These are phyloP conservation scores for Leptoteleia sp. DNA, from an alignment of 1,140 invertebrate genomes.

Conservation along the genomic window DNA sequence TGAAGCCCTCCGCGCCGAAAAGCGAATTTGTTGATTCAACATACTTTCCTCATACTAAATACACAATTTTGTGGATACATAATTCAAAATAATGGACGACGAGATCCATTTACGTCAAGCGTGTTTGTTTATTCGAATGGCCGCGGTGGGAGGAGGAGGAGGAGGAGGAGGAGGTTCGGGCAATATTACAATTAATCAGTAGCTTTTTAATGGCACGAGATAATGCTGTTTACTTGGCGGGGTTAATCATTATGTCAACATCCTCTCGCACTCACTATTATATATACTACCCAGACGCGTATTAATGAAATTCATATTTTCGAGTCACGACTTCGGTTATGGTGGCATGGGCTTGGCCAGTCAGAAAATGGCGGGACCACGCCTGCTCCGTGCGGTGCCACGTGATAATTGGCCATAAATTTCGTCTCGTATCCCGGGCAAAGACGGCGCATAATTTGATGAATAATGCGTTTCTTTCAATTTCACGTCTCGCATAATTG, in stretches of 20 bases:
- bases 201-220: too few species aligned
- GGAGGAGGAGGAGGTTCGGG: too few species aligned
- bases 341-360: slow-evolving; percentile 25
- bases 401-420: slow-evolving; percentile 57
- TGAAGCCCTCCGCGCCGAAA: slow-evolving; percentile 35
- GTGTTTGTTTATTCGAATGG: slow-evolving; percentile 27
- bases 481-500: slow-evolving; percentile 22
- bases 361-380: slow-evolving; percentile 34
- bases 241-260: slow-evolving; percentile 4
- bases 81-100: slow-evolving; percentile 53
- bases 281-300: not conserved
- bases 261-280: not conserved
- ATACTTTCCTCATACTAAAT: slow-evolving; percentile 56
- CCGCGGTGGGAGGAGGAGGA: not conserved
- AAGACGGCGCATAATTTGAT: slow-evolving; percentile 17
- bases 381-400: slow-evolving; percentile 28
- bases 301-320: slow-evolving; percentile 43
- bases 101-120: slow-evolving; percentile 9
- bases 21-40: slow-evolving; percentile 61
- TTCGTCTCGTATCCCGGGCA: slow-evolving; percentile 15
- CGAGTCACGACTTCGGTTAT: slow-evolving; percentile 4
- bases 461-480: slow-evolving; percentile 13
- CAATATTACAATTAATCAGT: too few species aligned
- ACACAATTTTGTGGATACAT: slow-evolving; percentile 64
- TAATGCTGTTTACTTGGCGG: not conserved